Evolutionary conservation across 2,113 vertebrate species (phyloP), one percentile per base, ranked within the genome.

Genomic region (Hippolais icterina): DNA sequence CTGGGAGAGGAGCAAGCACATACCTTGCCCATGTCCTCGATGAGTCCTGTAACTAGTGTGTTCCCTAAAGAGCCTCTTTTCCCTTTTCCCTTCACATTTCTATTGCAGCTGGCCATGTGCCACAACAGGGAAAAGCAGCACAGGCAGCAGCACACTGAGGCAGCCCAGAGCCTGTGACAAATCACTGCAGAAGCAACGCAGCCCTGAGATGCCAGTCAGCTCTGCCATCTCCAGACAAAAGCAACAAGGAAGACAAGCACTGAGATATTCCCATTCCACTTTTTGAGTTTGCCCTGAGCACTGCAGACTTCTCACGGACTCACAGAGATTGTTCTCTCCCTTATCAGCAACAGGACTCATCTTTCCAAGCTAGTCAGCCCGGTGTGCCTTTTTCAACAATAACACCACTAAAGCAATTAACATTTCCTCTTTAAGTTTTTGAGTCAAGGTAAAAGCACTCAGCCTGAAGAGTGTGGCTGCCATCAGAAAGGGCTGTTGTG

Each of bases 371-470:
- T 49, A n/a, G 28, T 31, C 72, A 49, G 49, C 65, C 47, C 14
- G 0, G 60, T 12, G 4, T 68, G 83, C 72, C 60, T 93, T 84
- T 64, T 79, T 44, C 60, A 57, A 89, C 72, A 94, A 25, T 28
- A 86, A 61, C 68, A 54, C 57, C 87, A 68, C 69, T 79, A 92
- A 95, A 94, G 86, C 61, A 97, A 95, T 95, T 96, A 97, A 94
- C 80, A 84, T 90, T 87, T 94, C 44, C 49, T 89, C 91, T 94
- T 88, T 56, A 88, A 96, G 77, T 81, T 93, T 93, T 46, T 24
- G 61, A 94, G 80, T 87, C 60, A 81, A 95, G 79, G 96, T 84
- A 90, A 93, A 97, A 96, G 69, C 83, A 90, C 52, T 92, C 71
- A 70, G 52, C 41, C 83, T 42, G 71, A 61, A 71, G 75, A 91